Evolutionary conservation across 2,113 vertebrate species (phyloP).

Genomic region (Sapajus apella): DNA sequence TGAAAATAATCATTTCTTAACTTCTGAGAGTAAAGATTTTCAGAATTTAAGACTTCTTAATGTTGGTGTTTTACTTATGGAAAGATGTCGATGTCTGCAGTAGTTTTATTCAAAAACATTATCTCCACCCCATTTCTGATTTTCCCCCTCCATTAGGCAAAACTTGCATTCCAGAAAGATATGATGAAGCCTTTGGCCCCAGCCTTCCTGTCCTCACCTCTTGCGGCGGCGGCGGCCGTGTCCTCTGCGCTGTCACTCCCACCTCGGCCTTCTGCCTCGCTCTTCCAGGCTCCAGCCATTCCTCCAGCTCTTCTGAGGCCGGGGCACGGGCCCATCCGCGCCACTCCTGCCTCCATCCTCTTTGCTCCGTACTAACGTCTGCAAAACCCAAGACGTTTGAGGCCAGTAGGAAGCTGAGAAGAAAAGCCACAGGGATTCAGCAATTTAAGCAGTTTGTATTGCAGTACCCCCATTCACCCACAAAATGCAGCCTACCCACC

Average conservation of each 20-base stretch:
- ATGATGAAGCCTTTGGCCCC: conserved; percentile 92
- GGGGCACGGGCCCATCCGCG: conserved; percentile 92
- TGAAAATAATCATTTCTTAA: neutral
- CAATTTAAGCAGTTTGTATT: neutral
- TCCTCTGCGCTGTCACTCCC: conserved; percentile 91
- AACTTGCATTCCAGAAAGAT: conserved; percentile 93
- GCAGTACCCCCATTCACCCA: neutral
- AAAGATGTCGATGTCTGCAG: neutral
- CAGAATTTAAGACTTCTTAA: neutral
- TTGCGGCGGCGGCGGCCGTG: conserved; percentile 85
- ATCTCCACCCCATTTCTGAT: neutral
- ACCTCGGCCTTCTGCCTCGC: conserved; percentile 86
- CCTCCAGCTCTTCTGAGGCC: conserved; percentile 92
- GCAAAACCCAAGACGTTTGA: neutral
- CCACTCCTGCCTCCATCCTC: conserved; percentile 92
- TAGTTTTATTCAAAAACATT: neutral
- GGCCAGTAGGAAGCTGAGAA: conserved; percentile 72
- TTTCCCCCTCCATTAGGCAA: conserved; percentile 84
- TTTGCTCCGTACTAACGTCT: conserved; percentile 91
- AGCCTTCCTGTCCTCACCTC: conserved; percentile 91
- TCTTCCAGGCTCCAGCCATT: conserved; percentile 90
- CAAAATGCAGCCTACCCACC: neutral
- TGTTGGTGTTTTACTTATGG: neutral
- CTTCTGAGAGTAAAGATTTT: neutral
- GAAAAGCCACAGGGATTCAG: conserved; percentile 54